A percentile compares a stretch with the other conserved stretches of the same genome.
Evolutionary conservation across 2,888 invertebrate species (phyloP).

Genomic region (Schizaphis graminum): DNA sequence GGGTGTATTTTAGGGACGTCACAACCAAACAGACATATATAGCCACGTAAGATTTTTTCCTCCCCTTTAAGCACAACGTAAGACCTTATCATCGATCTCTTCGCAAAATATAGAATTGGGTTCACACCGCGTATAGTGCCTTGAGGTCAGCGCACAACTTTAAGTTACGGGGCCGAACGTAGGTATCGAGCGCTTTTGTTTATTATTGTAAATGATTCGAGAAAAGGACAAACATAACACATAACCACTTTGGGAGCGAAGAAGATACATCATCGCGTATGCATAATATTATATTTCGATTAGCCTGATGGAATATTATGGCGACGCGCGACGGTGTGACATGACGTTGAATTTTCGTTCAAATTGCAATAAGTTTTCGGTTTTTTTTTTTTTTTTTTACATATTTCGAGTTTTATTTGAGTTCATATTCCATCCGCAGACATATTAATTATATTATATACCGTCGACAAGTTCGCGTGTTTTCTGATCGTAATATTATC

Average conservation of each 20-base stretch:
- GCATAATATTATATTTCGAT: neutral
- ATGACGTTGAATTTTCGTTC: too few relatives aligned
- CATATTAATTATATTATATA: neutral
- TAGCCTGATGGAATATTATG: neutral
- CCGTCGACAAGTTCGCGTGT: conserved; percentile 13
- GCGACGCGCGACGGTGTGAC: neutral
- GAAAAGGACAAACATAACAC: neutral
- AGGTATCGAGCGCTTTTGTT: neutral
- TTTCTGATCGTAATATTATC: conserved; percentile 20
- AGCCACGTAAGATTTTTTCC: neutral
- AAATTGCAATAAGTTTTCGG: too few relatives aligned
- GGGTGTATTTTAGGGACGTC: neutral
- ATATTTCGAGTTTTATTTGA: too few relatives aligned
- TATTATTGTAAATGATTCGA: neutral
- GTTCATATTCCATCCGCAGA: too few relatives aligned
- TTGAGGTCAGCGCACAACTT: too few relatives aligned
- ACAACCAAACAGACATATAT: neutral
- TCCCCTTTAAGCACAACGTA: too few relatives aligned
- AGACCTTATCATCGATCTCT: too few relatives aligned
- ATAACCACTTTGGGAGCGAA: neutral
- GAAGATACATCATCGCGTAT: neutral
- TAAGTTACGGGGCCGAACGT: too few relatives aligned
- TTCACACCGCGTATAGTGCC: too few relatives aligned
- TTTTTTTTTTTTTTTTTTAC: too few relatives aligned
- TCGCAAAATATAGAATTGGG: too few relatives aligned